Percentiles rank a stretch among this genome's conserved stretches.
Conservation (phyloP, 2,888 invertebrate genomes). For the Acronicta psi region DNA sequence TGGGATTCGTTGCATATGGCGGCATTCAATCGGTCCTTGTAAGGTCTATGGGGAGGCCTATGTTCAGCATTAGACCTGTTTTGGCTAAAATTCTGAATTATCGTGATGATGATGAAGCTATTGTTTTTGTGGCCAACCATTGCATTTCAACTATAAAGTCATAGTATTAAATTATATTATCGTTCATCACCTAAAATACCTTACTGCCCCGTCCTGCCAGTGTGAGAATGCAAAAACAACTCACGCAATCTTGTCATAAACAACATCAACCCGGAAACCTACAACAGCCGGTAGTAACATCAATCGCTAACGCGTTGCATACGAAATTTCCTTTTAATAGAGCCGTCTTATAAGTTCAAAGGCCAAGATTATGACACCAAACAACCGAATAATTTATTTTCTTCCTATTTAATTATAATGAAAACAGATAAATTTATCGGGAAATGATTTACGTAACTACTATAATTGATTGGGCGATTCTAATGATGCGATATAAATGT, state of each 20-base stretch:
- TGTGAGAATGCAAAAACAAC: conserved; percentile 4
- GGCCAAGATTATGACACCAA: conserved; percentile 48
- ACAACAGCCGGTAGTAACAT: conserved; percentile 6
- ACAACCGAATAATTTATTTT: conserved; percentile 39
- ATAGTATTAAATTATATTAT: too few species aligned
- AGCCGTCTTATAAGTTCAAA: conserved; percentile 4
- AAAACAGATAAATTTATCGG: conserved; percentile 44
- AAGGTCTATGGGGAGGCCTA: too few species aligned
- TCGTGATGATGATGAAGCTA: too few species aligned
- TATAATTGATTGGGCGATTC: conserved; percentile 47
- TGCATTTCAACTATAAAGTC: too few species aligned
- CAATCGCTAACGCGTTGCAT: not conserved
- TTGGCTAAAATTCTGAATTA: too few species aligned
- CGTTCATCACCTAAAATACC: too few species aligned
- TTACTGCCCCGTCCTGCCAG: too few species aligned
- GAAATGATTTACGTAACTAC: conserved; percentile 52
- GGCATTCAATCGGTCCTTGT: too few species aligned
- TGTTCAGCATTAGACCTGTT: too few species aligned
- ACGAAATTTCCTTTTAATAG: not conserved
- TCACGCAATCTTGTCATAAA: conserved; percentile 6
- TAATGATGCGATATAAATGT: conserved; percentile 56
- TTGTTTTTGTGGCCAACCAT: too few species aligned
- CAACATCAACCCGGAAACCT: conserved; percentile 9
- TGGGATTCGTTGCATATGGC: too few species aligned
- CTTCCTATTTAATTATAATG: conserved; percentile 39